These are phyloP conservation scores for human (Homo sapiens) DNA, from an alignment of 2,113 vertebrate genomes.

Conservation along the genomic window GRCh38 chr1:66527001-66527500, in stretches of 20 bases:
- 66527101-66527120: not conserved
- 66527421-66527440: not conserved
- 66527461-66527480: not conserved
- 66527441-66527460: not conserved
- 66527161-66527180: not conserved
- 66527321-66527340: not conserved
- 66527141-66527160: not conserved
- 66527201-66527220: not conserved
- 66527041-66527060: not conserved
- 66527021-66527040: not conserved
- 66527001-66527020: not conserved
- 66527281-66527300: too few relatives aligned
- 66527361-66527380: not conserved
- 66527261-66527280: not conserved
- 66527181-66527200: not conserved
- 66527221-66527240: not conserved
- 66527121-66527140: not conserved
- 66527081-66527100: not conserved
- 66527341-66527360: not conserved
- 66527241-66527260: not conserved
- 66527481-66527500: not conserved
- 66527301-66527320: not conserved
- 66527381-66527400: not conserved
- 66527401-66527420: not conserved
- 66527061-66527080: not conserved